phyloP scores from a whole-genome alignment of 2,113 vertebrate species.

The Aspiorhynchus laticeps region DNA sequence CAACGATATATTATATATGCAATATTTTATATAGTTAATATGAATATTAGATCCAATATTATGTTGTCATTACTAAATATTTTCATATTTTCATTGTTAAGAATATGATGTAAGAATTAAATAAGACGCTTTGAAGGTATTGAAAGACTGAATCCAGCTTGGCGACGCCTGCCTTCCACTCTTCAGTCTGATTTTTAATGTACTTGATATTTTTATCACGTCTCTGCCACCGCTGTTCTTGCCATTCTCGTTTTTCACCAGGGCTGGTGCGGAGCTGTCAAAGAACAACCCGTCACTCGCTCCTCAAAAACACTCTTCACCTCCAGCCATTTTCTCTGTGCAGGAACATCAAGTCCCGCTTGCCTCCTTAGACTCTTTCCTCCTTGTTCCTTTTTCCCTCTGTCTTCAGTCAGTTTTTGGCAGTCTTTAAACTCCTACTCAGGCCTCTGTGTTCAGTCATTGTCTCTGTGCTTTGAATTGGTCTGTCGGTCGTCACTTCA shows the following conservation, averaged over 20 bases:
- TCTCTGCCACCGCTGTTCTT: conserved; percentile 3
- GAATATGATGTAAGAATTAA: not conserved
- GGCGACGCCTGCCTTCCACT: not conserved
- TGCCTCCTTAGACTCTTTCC: not conserved
- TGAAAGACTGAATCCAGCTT: not conserved
- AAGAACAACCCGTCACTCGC: conserved; percentile 21
- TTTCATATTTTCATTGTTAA: not conserved
- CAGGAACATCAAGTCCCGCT: conserved; percentile 26
- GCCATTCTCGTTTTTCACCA: not conserved
- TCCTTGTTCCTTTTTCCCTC: not conserved
- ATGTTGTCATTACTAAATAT: not conserved
- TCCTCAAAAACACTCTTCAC: conserved; percentile 21
- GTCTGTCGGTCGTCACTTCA: not conserved
- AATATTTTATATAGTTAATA: not conserved
- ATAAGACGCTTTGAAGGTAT: not conserved
- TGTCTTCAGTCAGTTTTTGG: conserved; percentile 15
- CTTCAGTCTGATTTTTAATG: not conserved
- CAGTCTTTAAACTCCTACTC: not conserved
- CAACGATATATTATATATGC: not conserved
- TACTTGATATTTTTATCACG: conserved; percentile 47
- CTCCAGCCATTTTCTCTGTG: conserved; percentile 37
- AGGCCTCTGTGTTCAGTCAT: not conserved
- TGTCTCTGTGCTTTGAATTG: not conserved
- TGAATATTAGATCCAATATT: not conserved
- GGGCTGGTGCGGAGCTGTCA: conserved; percentile 1